Base-by-base conservation (phyloP, 2,888 invertebrate species). In the Acleris cristana region DNA sequence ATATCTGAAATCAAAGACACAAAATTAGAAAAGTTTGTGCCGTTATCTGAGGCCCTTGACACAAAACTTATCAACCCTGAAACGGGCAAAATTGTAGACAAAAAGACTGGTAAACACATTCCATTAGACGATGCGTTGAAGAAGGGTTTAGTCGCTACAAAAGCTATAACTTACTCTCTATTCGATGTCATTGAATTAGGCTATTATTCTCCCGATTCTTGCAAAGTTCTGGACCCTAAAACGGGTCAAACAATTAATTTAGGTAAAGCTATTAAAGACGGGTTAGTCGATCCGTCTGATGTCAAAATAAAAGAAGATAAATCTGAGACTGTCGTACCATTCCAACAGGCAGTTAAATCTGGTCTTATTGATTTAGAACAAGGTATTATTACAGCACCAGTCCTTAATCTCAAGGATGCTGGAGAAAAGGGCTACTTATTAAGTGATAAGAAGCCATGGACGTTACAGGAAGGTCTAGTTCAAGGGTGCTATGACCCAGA, bases 1-100 rank as follows among this genome's bases (percentile, higher is more conserved):
- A 96, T 97, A 73, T 96, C 96, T 6, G 95, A 96, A 85, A 95
- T 97, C 72, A 96, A 96, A 82, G 97, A 98, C 81, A 95, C 96
- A 0, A 94, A 95, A 75, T 94, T 94, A 56, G 95, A 96, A 63
- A 94, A 94, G 72, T 95, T 95, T 72, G 85, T 98, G 1, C 94
- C 96, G 6, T 90, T 98, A 58, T 94, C 95, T 54, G 96, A 97
- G 82, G 97, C 97, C 40, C 89, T 97, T 56, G 91, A 94, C 57
- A 94, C 93, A 49, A 95, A 96, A 74, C 85, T 97, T 34, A 89
- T 97, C 21, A 91, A 96, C 77, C 87, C 95, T 0, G 93, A 94
- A 74, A 95, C 94, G 8, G 97, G 97, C 58, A 95, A 95, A 83
- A 90, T 97, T 55, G 95, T 94, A 71, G 95, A 96, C 76, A 96